Evolutionary conservation across 2,113 vertebrate genomes (phyloP).

Genomic region (Thalassoma bifasciatum): DNA sequence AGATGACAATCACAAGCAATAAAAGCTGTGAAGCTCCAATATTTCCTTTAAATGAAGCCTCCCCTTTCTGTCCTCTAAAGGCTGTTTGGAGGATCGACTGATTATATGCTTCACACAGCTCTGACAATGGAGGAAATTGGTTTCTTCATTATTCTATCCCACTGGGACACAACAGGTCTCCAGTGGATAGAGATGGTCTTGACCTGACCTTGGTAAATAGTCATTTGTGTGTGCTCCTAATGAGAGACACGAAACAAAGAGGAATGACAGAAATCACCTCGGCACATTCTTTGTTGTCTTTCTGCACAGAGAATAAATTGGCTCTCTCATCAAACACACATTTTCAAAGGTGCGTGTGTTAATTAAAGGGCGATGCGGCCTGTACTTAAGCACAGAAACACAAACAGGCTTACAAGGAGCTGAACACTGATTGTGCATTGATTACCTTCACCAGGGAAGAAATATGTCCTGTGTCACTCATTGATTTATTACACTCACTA

Average conservation of each 20-base stretch:
- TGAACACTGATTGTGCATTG: constrained; percentile 23
- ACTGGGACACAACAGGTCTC: constrained; percentile 57
- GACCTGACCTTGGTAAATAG: constrained; percentile 55
- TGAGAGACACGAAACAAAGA: constrained; percentile 34
- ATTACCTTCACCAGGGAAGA: constrained; percentile 16
- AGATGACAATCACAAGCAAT: constrained; percentile 68
- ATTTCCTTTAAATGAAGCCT: constrained; percentile 63
- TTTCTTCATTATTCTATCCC: constrained; percentile 63
- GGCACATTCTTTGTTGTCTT: constrained; percentile 9
- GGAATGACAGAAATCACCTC: constrained; percentile 16
- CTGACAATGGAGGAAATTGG: constrained; percentile 64
- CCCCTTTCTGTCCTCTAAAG: constrained; percentile 40
- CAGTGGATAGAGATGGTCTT: constrained; percentile 49
- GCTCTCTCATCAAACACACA: constrained; percentile 24
- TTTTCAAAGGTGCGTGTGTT: constrained; percentile 29
- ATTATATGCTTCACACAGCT: constrained; percentile 59
- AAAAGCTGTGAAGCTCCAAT: constrained; percentile 52
- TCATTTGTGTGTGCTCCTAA: constrained; percentile 46
- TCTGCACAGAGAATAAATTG: constrained; percentile 20
- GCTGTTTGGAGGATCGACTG: constrained; percentile 53
- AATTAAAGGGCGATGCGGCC: constrained; percentile 28
- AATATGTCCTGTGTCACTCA: not conserved
- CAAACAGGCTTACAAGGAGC: not conserved
- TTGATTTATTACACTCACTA: constrained; percentile 16
- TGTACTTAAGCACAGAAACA: constrained; percentile 6